Evolutionary conservation across 2,797 vertebrate genomes (phyloP), one percentile per base, ranked within the genome.

Genomic region (Coregonus suidteri): DNA sequence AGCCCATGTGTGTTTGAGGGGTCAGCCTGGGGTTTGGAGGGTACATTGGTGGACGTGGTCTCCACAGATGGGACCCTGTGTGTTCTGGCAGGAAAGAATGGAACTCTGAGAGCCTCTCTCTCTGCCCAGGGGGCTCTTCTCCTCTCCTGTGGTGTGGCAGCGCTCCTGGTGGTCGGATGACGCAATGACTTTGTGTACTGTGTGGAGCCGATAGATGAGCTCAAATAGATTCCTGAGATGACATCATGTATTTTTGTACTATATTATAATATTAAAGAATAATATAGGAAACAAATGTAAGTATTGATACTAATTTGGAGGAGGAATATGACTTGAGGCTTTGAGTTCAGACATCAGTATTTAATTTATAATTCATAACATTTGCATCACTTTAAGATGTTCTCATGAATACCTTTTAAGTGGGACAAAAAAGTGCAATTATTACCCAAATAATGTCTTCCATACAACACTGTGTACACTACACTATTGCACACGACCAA

Each of bases 131-230:
- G 95, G 98, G 82, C 89, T 98, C 31, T 99, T 99, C 82, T 99
- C 98, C 47, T 99, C 98, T 14, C 97, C 96, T 0, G 88, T 98
- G 30, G 90, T 95, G 73, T 96, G 94, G 90, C 90, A 88, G 71
- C 89, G 87, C 31, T 90, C 82, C 88, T 99, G 0, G 77, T 98
- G 64, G 91, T 99, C 64, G 98, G 98, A 20, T 99, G 98, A 88
- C 96, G 98, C 83, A 96, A 99, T 84, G 95, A 99, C 92, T 95
- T 91, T 71, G 91, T 99, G 84, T 99, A 98, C 85, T 97, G 97
- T 91, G 87, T 99, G 59, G 95, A 97, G 84, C 85, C 98, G 77
- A 80, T 35, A 30, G 41, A 47, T 47, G 41, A 47, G 59, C 2
- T 0, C 70, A 68, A 52, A 77, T 11, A 34, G 15, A 59, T 30